Evolutionary conservation across 2,888 invertebrate species (phyloP), one percentile per base, ranked within the genome.

Genomic region (Ichneumoninae sp.): DNA sequence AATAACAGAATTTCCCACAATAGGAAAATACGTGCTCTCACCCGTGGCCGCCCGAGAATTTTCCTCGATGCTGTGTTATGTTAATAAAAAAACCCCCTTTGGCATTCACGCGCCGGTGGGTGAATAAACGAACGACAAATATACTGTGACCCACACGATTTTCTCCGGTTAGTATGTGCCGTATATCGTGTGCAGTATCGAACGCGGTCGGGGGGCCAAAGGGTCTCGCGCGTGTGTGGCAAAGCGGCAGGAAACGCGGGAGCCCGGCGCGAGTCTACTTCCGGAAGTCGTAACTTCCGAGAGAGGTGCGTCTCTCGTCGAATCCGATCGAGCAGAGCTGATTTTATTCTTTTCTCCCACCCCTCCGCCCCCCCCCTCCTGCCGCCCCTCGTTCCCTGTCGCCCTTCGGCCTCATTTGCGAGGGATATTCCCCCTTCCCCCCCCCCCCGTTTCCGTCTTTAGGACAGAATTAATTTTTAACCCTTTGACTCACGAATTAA

Each of bases 201-300:
- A 19, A 13, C 36, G 26, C 57, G 30, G 65, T 22, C 44, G 68
- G 76, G 68, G 54, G 71, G 79, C 52, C 71, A 79, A 79, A 65
- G 79, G 71, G 79, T 79, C 69, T 33, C 54, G 52, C 79, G 76
- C 71, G 71, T 71, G 82, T 82, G 72, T 66, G 65, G 36, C 47
- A 50, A 60, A 50, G 84, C 85, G 86, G 82, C 91, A 89, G 91
- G 91, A 91, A 91, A 88, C 86, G 87, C 85, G 85, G 85, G 60
- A 82, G 88, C 84, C 87, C 72, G 74, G 66, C 60, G 72, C 81
- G 70, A 66, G 65, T 86, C 85, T 85, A 88, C 84, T 88, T 87
- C 90, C 90, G 92, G 91, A 92, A 90, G 90, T 91, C 91, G 89
- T 91, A 90, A 92, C 91, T 92, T 92, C 91, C 90, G 91, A 90